Base-by-base conservation (phyloP, 2,113 vertebrate species). In the Passer montanus region DNA sequence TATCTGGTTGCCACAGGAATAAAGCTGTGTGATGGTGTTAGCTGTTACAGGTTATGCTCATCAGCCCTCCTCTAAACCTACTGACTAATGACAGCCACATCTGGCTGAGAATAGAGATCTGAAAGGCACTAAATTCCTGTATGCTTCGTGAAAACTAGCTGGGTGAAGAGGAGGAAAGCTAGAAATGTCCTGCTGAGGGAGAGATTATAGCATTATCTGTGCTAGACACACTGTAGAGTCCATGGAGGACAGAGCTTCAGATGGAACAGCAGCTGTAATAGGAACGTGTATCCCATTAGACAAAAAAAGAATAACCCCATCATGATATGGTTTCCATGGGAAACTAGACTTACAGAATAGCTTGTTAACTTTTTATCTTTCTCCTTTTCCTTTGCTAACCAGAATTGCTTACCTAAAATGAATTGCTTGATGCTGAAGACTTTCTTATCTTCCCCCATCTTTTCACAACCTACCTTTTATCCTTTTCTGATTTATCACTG, bases 281-380 rank as follows among this genome's bases (percentile, higher is more conserved):
- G 49, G 31, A 96, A 31, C 0, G 0, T 77, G 55, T 83, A 76
- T 83, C 43, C 70, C 67, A 62, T 88, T 80, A 83, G 67, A 80
- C 49, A 67, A 67, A 58, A 67, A 87, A 63, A 39, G 43, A 78
- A 84, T 53, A 76, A 62, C 7, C 7, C 31, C 66, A 63, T 80
- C 68, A 66, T 81, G 23, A 43, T 93, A 72, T 82, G n/a, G 83
- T 94, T 96, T 94, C 92, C 90, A 84, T 90, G 76, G 86, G 69
- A 89, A 96, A 90, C 68, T 27, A 91, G 86, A 85, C 58, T 90
- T 74, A 83, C 23, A 78, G 73, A 93, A 78, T 63, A 92, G 66
- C 73, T 64, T 88, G 53, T 49, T 94, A 92, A 88, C 73, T 94
- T 96, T 84, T 66, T 77, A 24, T 94, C 75, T 94, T 95, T 87